Evolutionary conservation across 2,888 invertebrate species (phyloP), one percentile per base, ranked within the genome.

Genomic region (Aromia moschata): DNA sequence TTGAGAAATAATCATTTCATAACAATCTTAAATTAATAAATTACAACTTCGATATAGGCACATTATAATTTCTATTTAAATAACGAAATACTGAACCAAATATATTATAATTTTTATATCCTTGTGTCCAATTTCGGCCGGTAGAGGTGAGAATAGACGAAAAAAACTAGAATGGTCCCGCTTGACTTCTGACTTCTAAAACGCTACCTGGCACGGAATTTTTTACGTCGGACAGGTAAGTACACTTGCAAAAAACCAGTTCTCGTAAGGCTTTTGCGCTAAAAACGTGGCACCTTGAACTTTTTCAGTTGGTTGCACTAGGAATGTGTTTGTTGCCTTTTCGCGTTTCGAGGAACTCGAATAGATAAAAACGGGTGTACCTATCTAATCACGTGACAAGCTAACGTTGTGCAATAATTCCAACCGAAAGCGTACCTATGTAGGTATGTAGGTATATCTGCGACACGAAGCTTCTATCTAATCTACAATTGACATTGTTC

Each of bases 231-330:
- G 12, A n/a, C 36, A 36, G 1, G 33, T 14, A 31, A 11, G 31
- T 33, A 15, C 11, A 46, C 25, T 3, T 25, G 7, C 25, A 25
- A 25, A 49, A 47, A 49, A 49, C 49, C 49, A 49, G 49, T 49
- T 49, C 33, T 49, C 38, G 30, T 38, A 38, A 38, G 49, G 49
- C 37, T 49, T 49, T 49, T 40, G 38, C 33, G 38, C 49, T 49
- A 40, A 25, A 18, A 10, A 25, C 12, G 33, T 33, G 16, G 25
- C 37, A 38, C 49, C 49, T 53, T 41, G 53, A 53, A 43, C 44
- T 41, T 43, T 53, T 53, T 12, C 30, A 43, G 15, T 53, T 31
- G 11, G 16, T 16, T 25, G 11, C 12, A 36, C 20, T 43, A 43
- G 41, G 43, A 53, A 53, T 53, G 14, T 43, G 25, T 5, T 12